Percentiles rank a stretch among this genome's conserved stretches.
Conservation (phyloP, 2,797 vertebrate species). For the Gadopsis marmoratus region DNA sequence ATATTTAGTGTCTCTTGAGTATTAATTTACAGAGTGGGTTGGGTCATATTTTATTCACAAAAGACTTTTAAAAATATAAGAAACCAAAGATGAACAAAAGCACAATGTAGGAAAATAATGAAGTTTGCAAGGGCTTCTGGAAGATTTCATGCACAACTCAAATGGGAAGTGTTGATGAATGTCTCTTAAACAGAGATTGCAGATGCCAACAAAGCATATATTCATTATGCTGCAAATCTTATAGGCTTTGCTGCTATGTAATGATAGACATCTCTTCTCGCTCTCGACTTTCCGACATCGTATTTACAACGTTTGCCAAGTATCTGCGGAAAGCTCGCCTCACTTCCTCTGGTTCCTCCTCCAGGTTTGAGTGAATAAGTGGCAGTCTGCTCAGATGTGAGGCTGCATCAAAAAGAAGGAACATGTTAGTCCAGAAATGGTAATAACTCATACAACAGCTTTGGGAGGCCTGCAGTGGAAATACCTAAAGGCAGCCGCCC, state of each 20-base stretch:
- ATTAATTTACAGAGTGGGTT: constrained; percentile 5
- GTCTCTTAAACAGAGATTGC: neutral
- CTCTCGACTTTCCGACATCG: constrained; percentile 93
- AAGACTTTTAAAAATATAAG: constrained; percentile 9
- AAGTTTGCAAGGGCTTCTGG: neutral
- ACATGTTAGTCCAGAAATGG: constrained; percentile 22
- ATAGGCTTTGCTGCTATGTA: constrained; percentile 73
- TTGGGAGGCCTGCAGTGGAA: neutral
- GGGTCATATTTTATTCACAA: constrained; percentile 37
- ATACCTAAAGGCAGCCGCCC: constrained; percentile 88
- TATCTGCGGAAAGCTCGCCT: constrained; percentile 91
- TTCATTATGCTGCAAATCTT: constrained; percentile 9
- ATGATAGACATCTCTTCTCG: constrained; percentile 97
- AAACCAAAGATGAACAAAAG: neutral
- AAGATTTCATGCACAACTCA: constrained; percentile 10
- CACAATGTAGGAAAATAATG: neutral
- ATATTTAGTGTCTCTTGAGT: constrained; percentile 15
- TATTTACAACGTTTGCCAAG: constrained; percentile 87
- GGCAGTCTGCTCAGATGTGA: constrained; percentile 88
- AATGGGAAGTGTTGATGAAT: neutral
- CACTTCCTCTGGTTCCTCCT: constrained; percentile 94
- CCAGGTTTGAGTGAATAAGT: constrained; percentile 93
- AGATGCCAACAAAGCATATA: neutral
- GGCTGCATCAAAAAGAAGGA: constrained; percentile 77
- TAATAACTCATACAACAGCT: constrained; percentile 6